These are phyloP conservation scores for Branchellion lobata DNA, from an alignment of 2,888 invertebrate genomes.

Conservation along the genomic window DNA sequence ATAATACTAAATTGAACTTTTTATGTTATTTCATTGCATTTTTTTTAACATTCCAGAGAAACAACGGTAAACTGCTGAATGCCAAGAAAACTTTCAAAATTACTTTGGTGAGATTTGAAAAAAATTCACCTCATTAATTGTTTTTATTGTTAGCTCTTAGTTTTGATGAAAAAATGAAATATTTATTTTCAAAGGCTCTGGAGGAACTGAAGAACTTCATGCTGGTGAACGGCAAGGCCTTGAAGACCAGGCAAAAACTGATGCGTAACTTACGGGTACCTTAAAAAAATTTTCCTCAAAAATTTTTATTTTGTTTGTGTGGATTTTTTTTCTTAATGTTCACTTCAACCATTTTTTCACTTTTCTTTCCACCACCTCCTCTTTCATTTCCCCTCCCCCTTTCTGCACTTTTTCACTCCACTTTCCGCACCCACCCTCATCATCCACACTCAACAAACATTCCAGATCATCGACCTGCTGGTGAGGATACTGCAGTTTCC, in stretches of 20 bases:
- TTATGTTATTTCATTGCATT: background rate
- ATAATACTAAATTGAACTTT: background rate
- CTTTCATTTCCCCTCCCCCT: too few species aligned
- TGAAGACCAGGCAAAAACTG: conserved; percentile 54
- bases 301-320: too few species aligned
- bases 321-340: too few species aligned
- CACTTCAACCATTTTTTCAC: too few species aligned
- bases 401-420: too few species aligned
- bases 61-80: conserved; percentile 55
- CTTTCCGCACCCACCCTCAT: too few species aligned
- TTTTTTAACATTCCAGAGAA: conserved; percentile 54
- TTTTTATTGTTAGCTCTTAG: background rate
- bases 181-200: conserved; percentile 49
- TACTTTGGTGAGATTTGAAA: conserved; percentile 53
- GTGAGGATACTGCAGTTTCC: conserved; percentile 54
- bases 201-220: conserved; percentile 52
- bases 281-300: too few species aligned
- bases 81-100: conserved; percentile 58
- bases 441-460: too few species aligned
- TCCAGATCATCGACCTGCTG: conserved; percentile 54
- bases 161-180: background rate
- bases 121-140: background rate
- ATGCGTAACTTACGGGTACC: conserved; percentile 54
- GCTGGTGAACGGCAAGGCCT: conserved; percentile 51
- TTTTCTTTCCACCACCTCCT: too few species aligned